These are phyloP conservation scores for Machimus rusticus DNA, from an alignment of 2,888 invertebrate species.

Conservation along the genomic window DNA sequence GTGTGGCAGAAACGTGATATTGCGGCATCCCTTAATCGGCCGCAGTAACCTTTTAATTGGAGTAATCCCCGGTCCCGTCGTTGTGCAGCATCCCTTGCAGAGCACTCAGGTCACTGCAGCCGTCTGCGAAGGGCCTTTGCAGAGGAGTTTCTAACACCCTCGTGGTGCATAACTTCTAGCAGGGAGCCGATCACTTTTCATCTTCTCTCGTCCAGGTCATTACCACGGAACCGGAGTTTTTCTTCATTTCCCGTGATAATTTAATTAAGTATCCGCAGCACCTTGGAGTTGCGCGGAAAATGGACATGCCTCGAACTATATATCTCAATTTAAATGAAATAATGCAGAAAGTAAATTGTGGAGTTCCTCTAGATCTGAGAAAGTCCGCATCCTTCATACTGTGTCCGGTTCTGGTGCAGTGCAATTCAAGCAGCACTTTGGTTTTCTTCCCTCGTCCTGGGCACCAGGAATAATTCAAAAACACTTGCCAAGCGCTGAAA, in stretches of 20 bases:
- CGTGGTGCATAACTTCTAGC: neutral
- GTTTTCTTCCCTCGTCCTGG: neutral
- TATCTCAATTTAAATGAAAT: slow-evolving; percentile 35
- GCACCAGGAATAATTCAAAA: slow-evolving; percentile 18
- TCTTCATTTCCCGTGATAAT: slow-evolving; percentile 21
- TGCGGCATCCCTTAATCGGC: neutral
- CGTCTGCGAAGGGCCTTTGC: neutral
- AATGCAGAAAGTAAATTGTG: slow-evolving; percentile 28
- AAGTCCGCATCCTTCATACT: neutral
- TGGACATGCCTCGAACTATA: slow-evolving; percentile 17
- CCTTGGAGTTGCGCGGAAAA: slow-evolving; percentile 4
- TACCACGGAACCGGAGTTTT: neutral
- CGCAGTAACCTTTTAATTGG: neutral
- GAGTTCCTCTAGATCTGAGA: neutral
- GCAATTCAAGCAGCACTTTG: neutral
- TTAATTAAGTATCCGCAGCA: slow-evolving; percentile 21
- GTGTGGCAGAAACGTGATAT: neutral
- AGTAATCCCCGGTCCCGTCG: neutral
- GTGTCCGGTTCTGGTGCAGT: neutral
- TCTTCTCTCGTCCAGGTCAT: neutral
- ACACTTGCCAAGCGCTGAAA: neutral
- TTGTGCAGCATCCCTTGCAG: neutral
- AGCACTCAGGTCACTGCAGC: neutral
- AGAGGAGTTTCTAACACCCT: neutral
- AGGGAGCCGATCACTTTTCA: neutral